These are phyloP conservation scores for Ianthella basta DNA, from an alignment of 37 sponge, comb jelly and placozoan genomes.

Conservation along the genomic window DNA sequence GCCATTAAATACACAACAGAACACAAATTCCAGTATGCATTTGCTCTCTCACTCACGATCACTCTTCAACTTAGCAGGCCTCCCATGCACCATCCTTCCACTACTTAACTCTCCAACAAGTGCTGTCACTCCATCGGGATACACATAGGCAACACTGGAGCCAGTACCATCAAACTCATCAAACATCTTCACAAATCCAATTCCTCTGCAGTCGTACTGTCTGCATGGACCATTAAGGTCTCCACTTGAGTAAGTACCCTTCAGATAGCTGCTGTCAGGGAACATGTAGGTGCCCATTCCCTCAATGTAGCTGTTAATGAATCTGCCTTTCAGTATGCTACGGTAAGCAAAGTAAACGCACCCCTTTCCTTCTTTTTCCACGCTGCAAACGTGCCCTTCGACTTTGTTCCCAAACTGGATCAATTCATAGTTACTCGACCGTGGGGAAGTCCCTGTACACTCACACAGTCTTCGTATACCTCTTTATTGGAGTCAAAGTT, in stretches of 20 bases:
- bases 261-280: conserved; percentile 60
- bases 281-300: conserved; percentile 57
- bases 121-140: conserved; percentile 60
- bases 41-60: background rate
- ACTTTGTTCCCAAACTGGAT: conserved; percentile 30
- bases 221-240: conserved; percentile 56
- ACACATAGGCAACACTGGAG: conserved; percentile 57
- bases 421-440: conserved; percentile 68
- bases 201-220: conserved; percentile 40
- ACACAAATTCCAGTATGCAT: background rate
- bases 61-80: conserved; percentile 25
- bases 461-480: conserved; percentile 25
- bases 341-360: conserved; percentile 68
- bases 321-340: conserved; percentile 53
- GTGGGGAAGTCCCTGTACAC: conserved; percentile 43
- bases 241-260: conserved; percentile 48
- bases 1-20: no score
- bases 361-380: conserved; percentile 54
- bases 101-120: conserved; percentile 54
- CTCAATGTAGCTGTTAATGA: conserved; percentile 35
- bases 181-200: conserved; percentile 37
- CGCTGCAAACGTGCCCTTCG: conserved; percentile 57
- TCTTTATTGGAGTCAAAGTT: background rate
- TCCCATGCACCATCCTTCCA: conserved; percentile 42
- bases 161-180: conserved; percentile 71